Conservation (phyloP, 2,113 vertebrate species). For the Psophia crepitans region DNA sequence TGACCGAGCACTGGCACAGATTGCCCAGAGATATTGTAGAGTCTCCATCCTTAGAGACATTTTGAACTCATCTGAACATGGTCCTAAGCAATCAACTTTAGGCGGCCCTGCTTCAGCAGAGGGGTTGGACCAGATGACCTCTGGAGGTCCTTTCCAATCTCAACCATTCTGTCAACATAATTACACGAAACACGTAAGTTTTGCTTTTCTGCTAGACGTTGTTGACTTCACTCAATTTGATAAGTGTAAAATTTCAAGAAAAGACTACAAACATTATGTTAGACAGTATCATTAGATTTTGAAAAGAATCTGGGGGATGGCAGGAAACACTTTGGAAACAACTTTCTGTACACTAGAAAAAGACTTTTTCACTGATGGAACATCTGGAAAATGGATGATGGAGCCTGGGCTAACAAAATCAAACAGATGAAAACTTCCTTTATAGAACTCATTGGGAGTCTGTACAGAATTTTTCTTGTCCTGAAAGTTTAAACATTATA, state of each 20-base stretch:
- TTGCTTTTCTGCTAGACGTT: background rate
- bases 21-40: background rate
- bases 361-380: background rate
- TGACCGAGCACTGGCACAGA: accelerated
- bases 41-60: background rate
- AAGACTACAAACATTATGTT: background rate
- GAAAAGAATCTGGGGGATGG: background rate
- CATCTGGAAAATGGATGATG: background rate
- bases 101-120: background rate
- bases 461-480: background rate
- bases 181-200: background rate
- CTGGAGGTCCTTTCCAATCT: background rate
- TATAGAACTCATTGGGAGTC: background rate
- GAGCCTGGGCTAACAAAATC: background rate
- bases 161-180: background rate
- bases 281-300: background rate
- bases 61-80: background rate
- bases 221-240: background rate
- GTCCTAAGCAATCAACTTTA: background rate
- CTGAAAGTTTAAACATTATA: background rate
- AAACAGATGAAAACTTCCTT: background rate
- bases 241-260: background rate
- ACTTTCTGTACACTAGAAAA: background rate
- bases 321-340: background rate
- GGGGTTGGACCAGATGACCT: background rate